phyloP scores from a whole-genome alignment of 2,888 invertebrate genomes.

The Sphinx pinastri region DNA sequence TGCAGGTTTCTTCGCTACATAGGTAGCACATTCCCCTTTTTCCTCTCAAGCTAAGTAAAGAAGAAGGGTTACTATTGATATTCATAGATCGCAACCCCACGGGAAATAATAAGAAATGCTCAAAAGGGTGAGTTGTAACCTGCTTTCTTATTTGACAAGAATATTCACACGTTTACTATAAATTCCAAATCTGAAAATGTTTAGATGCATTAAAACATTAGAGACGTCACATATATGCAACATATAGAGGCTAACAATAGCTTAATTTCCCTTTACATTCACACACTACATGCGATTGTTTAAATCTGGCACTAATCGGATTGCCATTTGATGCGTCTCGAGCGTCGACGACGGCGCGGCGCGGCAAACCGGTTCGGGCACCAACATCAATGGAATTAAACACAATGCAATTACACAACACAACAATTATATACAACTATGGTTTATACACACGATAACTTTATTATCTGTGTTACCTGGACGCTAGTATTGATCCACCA shows the following conservation, averaged over 20 bases:
- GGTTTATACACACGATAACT: background rate
- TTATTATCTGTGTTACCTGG: background rate
- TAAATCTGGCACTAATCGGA: slow-evolving; percentile 60
- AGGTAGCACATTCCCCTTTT: no score
- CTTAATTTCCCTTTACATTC: slow-evolving; percentile 21
- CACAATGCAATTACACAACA: slow-evolving; percentile 68
- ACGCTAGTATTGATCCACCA: background rate
- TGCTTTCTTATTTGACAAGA: no score
- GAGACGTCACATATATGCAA: background rate
- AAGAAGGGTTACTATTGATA: no score
- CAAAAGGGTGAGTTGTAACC: no score
- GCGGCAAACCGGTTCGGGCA: slow-evolving; percentile 46
- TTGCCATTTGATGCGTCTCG: slow-evolving; percentile 46
- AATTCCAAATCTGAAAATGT: no score
- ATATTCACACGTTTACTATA: no score
- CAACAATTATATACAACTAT: slow-evolving; percentile 32
- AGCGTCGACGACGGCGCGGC: slow-evolving; percentile 39
- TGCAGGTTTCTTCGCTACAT: no score
- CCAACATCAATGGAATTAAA: slow-evolving; percentile 67
- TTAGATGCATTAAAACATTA: background rate
- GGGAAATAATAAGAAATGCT: no score
- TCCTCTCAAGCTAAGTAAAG: no score
- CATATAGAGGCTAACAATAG: background rate
- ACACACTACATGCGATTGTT: slow-evolving; percentile 7
- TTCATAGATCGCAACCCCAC: no score